Evolutionary conservation across 2,888 invertebrate genomes (phyloP), one percentile per base, ranked within the genome.

Genomic region (Periphyllus acericola): DNA sequence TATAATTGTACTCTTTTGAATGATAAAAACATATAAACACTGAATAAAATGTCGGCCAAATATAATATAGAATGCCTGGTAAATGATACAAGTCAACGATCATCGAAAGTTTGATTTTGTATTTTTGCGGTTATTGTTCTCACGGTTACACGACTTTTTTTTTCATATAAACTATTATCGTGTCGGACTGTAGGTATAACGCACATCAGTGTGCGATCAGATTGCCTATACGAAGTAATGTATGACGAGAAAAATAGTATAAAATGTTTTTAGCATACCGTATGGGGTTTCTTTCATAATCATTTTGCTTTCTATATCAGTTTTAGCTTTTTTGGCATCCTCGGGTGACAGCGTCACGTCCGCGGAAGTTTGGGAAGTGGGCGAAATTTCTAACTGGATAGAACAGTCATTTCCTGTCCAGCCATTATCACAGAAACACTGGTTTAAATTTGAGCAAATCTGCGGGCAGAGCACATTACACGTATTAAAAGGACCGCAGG

Each of bases 381-480:
- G 90, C 72, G 90, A 90, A 36, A 95, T 92, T 89, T 95, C 94
- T 91, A 95, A 94, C 91, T 94, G 94, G 90, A 95, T 94, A 78
- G 97, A 96, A 92, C 98, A 98, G 92, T 97, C 97, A 52, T 95
- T 93, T 76, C 97, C 97, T 78, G 94, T 94, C 96, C 96, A 98
- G 90, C 98, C 98, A 90, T 93, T 93, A 91, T 96, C 93, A 93
- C 99, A 99, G 91, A 96, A 96, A 92, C 99, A 99, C 91, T 95
- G 96, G 93, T 98, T 97, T 90, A 94, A 93, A 92, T 98, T 98
- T 25, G 98, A 97, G 92, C 99, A 99, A 89, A 95, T 94, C 98
- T 98, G 93, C 81, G 82, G 88, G 89, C 74, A 86, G 60, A 25
- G 89, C 75, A 25, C 25, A 25, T 60, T 60, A 36, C 11, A 60